Evolutionary conservation across 2,888 invertebrate genomes (phyloP).

Genomic region (Sesia apiformis): DNA sequence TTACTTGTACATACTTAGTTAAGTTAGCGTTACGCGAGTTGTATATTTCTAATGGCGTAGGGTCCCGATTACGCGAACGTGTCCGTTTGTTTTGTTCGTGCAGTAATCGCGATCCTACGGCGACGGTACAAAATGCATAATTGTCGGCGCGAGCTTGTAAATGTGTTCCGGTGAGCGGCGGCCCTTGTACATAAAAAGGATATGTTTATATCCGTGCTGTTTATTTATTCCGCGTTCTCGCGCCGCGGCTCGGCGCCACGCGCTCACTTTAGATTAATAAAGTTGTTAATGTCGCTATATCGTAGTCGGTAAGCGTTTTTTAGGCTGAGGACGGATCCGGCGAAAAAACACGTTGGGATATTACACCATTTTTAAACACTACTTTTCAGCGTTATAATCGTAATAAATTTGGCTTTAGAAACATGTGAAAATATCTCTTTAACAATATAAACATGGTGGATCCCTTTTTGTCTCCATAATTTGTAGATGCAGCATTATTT

Average conservation of each 20-base stretch:
- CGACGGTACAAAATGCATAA: conserved; percentile 65
- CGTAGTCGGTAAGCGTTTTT: no score
- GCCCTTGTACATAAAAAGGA: neutral
- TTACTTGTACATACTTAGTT: conserved; percentile 25
- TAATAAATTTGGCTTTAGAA: no score
- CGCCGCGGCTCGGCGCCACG: neutral
- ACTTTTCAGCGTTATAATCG: no score
- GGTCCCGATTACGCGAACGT: conserved; percentile 48
- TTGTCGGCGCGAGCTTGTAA: conserved; percentile 19
- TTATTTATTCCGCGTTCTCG: conserved; percentile 1
- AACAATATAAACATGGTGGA: no score
- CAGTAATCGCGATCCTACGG: conserved; percentile 39
- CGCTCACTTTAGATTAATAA: neutral
- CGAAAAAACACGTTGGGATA: no score
- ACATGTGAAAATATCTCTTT: no score
- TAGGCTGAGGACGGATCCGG: no score
- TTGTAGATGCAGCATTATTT: no score
- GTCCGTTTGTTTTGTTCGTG: conserved; percentile 17
- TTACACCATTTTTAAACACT: no score
- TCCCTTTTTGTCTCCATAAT: no score
- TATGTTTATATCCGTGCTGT: conserved; percentile 2
- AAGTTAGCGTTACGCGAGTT: conserved; percentile 18
- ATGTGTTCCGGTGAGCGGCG: conserved; percentile 16
- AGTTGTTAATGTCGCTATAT: conserved; percentile 25
- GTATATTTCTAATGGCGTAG: conserved; percentile 43